These are phyloP conservation scores for Pardalotus punctatus DNA, from an alignment of 2,113 vertebrate species.

Conservation along the genomic window DNA sequence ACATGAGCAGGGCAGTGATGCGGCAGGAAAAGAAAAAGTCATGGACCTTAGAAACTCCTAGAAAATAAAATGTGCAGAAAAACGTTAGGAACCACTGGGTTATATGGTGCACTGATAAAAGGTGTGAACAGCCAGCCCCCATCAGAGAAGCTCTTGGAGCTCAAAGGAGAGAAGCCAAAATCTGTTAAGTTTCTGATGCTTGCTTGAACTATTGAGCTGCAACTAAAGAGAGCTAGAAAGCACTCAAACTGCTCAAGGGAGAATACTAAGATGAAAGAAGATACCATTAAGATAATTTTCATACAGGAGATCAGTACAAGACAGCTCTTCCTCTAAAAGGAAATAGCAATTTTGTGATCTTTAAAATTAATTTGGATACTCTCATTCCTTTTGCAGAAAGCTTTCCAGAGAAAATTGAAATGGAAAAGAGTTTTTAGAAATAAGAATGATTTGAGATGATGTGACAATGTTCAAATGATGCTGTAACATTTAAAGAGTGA, in stretches of 20 bases:
- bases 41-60: neutral
- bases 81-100: neutral
- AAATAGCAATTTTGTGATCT: constrained; percentile 21
- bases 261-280: constrained; percentile 35
- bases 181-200: neutral
- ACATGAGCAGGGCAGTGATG: fast-evolving
- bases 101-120: neutral
- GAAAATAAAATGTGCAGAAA: neutral
- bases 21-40: neutral
- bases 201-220: constrained; percentile 10
- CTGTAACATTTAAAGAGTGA: constrained; percentile 11
- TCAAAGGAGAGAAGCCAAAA: neutral
- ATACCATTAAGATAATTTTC: constrained; percentile 53
- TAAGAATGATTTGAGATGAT: neutral
- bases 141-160: neutral
- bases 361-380: constrained; percentile 40
- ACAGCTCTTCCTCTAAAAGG: constrained; percentile 27
- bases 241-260: constrained; percentile 30
- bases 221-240: constrained; percentile 24
- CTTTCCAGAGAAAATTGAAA: constrained; percentile 21
- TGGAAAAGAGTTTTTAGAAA: neutral
- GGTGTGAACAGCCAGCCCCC: neutral
- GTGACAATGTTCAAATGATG: neutral
- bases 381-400: neutral
- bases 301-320: neutral